Evolutionary conservation across 2,888 invertebrate genomes (phyloP), one percentile per base, ranked within the genome.

Genomic region (Patella caerulea): DNA sequence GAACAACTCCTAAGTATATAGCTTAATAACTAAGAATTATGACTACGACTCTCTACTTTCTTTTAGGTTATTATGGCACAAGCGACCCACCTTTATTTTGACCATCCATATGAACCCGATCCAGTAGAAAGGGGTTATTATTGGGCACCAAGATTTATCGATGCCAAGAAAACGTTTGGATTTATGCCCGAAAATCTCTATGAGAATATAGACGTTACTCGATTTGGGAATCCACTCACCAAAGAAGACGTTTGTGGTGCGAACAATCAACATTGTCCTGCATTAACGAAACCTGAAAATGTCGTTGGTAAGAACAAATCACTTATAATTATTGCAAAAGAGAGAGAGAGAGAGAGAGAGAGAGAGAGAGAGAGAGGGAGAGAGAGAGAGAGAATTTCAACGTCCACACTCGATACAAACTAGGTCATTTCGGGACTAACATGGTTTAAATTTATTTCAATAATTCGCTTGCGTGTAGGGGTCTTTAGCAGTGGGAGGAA

Each of bases 31-130:
- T 4, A 5, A 7, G 45, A 45, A 9, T 45, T 45, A 9, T 45
- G 45, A 9, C 45, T 9, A 45, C 45, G 45, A 45, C 1, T 9
- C 9, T 73, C 9, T 45, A 45, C 7, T 45, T 45, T 45, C 45
- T 45, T 70, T 3, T 73, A 86, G 84, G 86, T 87, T 15, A 80
- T 88, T 9, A 73, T 88, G 74, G 74, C 85, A 4, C 86, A 85
- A 17, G 87, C 84, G 12, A 83, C 83, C 34, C 83, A 83, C 74
- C 82, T 88, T 19, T 88, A 88, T 79, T 83, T 87, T 71, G 88
- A 88, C 80, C 87, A 87, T 77, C 87, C 87, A 0, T 78, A 85
- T 54, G 88, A 88, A 74, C 88, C 88, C 1, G 86, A 86, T 74
- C 85, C 85, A 7, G 86, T 86, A 75, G 88, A 88, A 77, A 78